Evolutionary conservation across 2,797 vertebrate species (phyloP).

Genomic region (Cryptoprocta ferox): DNA sequence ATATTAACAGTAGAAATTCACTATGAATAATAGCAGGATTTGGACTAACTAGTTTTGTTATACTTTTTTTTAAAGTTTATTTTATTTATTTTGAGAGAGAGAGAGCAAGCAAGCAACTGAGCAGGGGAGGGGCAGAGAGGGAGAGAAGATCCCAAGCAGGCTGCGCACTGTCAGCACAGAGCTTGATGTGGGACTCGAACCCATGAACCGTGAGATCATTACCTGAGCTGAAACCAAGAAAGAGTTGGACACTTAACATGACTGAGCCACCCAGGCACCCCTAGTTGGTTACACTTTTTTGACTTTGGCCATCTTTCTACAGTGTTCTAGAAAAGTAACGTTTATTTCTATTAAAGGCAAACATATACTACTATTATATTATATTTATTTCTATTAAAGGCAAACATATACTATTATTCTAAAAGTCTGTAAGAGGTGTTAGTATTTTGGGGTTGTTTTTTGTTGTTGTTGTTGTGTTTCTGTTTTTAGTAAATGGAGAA

Average conservation of each 20-base stretch:
- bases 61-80: background rate
- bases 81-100: too few species aligned
- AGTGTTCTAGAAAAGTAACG: background rate
- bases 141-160: too few species aligned
- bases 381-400: conserved; percentile 3
- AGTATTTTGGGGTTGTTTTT: background rate
- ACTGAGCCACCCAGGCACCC: too few species aligned
- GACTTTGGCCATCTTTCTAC: background rate
- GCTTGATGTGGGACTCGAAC: too few species aligned
- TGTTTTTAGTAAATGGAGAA: background rate
- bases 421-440: background rate
- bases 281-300: background rate
- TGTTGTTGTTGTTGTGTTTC: background rate
- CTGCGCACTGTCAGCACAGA: too few species aligned
- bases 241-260: too few species aligned
- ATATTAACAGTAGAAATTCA: conserved; percentile 14
- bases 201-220: too few species aligned
- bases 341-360: conserved; percentile 1
- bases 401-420: background rate
- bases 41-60: background rate
- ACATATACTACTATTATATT: background rate
- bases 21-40: background rate
- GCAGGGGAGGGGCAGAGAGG: too few species aligned
- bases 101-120: too few species aligned
- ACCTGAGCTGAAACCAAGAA: too few species aligned